Base-by-base conservation (phyloP, 2,113 vertebrate species). In the Fukomys damarensis region DNA sequence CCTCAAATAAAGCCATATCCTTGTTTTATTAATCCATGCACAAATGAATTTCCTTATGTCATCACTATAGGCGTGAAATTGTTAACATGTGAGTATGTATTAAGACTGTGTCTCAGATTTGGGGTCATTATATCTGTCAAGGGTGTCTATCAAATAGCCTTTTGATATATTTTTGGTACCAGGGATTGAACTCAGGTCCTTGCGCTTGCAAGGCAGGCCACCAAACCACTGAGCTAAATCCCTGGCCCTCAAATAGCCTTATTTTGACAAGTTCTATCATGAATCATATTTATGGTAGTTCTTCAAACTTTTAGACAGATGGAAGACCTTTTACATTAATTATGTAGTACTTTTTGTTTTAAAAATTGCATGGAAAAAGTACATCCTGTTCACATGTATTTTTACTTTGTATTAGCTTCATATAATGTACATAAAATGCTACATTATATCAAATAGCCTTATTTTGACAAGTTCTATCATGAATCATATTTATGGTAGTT, bases 181-280 rank as follows among this genome's bases (percentile, higher is more conserved):
- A n/a, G n/a, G n/a, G n/a, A n/a, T n/a, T n/a, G n/a, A n/a, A n/a
- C n/a, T n/a, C n/a, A n/a, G n/a, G n/a, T n/a, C n/a, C n/a, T n/a
- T n/a, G n/a, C n/a, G n/a, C n/a, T n/a, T n/a, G n/a, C n/a, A n/a
- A n/a, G n/a, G n/a, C n/a, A n/a, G n/a, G n/a, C n/a, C n/a, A n/a
- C n/a, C n/a, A n/a, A n/a, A n/a, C n/a, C n/a, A n/a, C n/a, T n/a
- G n/a, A n/a, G n/a, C n/a, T n/a, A n/a, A n/a, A n/a, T n/a, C n/a
- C n/a, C n/a, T n/a, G n/a, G n/a, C n/a, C n/a, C n/a, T n/a, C n/a
- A n/a, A n/a, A 52, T n/a, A 85, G 65, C 66, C 49, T 95, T 91
- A 90, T 92, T 97, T 97, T 95, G 96, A 96, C 65, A 96, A 22
- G 43, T 92, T 77, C 92, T 91, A 30, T 87, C 59, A 66, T 30